These are phyloP conservation scores for Galerucella pusilla DNA, from an alignment of 2,888 invertebrate species.

Conservation along the genomic window DNA sequence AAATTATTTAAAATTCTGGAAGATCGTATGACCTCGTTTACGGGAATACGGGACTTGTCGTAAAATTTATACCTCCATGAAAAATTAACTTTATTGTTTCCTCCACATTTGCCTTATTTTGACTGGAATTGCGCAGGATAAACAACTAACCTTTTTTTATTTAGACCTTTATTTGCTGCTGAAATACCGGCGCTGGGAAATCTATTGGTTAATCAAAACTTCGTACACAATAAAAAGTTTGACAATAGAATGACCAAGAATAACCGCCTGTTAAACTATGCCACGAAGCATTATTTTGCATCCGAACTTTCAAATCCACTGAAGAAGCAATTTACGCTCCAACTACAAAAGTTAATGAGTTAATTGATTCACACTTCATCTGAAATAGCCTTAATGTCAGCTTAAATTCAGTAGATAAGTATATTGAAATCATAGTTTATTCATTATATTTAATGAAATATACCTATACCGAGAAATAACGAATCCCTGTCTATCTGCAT, in stretches of 20 bases:
- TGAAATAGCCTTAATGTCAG: too few relatives aligned
- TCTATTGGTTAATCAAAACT: not conserved
- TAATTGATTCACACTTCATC: too few relatives aligned
- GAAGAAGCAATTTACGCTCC: too few relatives aligned
- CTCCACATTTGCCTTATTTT: slow-evolving; percentile 30
- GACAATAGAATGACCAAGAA: not conserved
- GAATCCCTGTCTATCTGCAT: too few relatives aligned
- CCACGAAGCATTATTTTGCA: too few relatives aligned
- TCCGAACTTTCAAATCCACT: too few relatives aligned
- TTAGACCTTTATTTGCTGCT: slow-evolving; percentile 18
- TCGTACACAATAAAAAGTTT: not conserved
- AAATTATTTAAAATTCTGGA: slow-evolving; percentile 41
- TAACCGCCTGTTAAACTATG: not conserved
- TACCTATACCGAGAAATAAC: too few relatives aligned
- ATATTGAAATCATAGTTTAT: too few relatives aligned
- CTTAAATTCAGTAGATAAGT: too few relatives aligned
- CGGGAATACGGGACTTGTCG: slow-evolving; percentile 37
- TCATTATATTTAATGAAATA: too few relatives aligned
- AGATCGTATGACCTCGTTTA: slow-evolving; percentile 40
- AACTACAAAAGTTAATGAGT: too few relatives aligned
- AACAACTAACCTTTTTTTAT: slow-evolving; percentile 26
- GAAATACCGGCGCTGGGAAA: slow-evolving; percentile 10
- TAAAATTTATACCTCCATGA: slow-evolving; percentile 38
- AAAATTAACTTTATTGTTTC: slow-evolving; percentile 40
- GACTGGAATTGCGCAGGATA: slow-evolving; percentile 25